Percentiles rank a stretch among this genome's conserved stretches.
phyloP scores from a whole-genome alignment of 2,888 invertebrate species.

The Amiota communis region DNA sequence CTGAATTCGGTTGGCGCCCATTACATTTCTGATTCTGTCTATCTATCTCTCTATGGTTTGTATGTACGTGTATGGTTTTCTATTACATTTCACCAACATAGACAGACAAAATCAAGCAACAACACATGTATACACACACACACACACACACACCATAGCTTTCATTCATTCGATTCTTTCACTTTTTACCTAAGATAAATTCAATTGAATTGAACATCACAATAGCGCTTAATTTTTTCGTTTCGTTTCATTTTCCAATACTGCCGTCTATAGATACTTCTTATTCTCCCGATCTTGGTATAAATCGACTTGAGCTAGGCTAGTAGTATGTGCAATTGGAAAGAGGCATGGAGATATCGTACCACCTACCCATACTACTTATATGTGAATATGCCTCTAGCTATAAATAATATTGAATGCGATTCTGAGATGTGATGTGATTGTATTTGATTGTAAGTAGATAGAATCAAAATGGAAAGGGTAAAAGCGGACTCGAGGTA shows the following conservation, averaged over 20 bases:
- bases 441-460: slow-evolving; percentile 31
- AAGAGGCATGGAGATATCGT: background rate
- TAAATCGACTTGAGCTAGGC: too few species aligned
- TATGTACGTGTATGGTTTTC: slow-evolving; percentile 9
- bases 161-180: slow-evolving; percentile 1
- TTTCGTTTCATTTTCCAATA: slow-evolving; percentile 4
- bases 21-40: slow-evolving; percentile 46
- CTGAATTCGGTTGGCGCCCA: slow-evolving; percentile 33
- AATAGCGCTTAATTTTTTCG: slow-evolving; percentile 58
- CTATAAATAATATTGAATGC: slow-evolving; percentile 47
- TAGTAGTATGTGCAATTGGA: background rate
- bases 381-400: slow-evolving; percentile 26
- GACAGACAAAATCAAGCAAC: too few species aligned
- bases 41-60: slow-evolving; percentile 41
- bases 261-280: too few species aligned
- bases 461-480: background rate
- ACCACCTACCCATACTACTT: background rate
- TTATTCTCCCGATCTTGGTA: too few species aligned
- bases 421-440: slow-evolving; percentile 11
- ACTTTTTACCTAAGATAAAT: slow-evolving; percentile 56
- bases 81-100: slow-evolving; percentile 27
- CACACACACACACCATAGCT: too few species aligned
- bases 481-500: too few species aligned
- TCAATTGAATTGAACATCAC: slow-evolving; percentile 59
- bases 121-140: too few species aligned